A percentile compares a stretch with the other conserved stretches of the same genome.
Conservation (phyloP, 2,113 vertebrate species). For the Stegostoma tigrinum region DNA sequence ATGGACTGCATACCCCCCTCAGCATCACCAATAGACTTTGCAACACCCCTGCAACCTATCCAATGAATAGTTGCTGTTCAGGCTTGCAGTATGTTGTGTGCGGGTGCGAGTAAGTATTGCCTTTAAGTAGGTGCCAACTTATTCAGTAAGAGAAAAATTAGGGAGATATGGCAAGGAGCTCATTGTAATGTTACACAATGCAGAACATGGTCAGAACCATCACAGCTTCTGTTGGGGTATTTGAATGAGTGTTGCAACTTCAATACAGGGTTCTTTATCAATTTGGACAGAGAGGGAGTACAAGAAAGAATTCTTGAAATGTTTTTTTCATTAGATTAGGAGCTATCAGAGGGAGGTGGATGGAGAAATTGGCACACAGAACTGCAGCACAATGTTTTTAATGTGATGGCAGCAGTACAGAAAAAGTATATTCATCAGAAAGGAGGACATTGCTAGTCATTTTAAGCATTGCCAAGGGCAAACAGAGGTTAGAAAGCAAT, state of each 20-base stretch:
- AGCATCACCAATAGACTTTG: background rate
- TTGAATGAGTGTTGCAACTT: background rate
- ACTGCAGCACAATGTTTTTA: background rate
- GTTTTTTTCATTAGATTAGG: background rate
- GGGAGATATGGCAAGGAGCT: background rate
- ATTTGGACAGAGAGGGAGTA: background rate
- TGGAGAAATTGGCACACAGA: background rate
- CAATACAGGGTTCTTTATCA: background rate
- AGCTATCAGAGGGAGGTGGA: background rate
- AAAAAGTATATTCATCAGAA: background rate
- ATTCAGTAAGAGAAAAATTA: background rate
- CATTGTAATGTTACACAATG: background rate
- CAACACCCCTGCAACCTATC: background rate
- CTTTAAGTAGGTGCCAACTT: background rate
- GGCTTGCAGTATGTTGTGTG: background rate
- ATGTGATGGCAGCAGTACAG: background rate
- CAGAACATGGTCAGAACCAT: background rate
- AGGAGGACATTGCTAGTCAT: background rate
- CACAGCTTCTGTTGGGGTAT: background rate
- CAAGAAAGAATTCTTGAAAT: background rate
- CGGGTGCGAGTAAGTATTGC: background rate
- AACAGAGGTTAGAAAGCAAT: background rate
- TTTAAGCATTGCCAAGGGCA: background rate
- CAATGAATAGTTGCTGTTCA: background rate
- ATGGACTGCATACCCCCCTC: background rate